These are phyloP conservation scores for Andrena cerasifolii DNA, from an alignment of 1,140 invertebrate species.

Conservation along the genomic window DNA sequence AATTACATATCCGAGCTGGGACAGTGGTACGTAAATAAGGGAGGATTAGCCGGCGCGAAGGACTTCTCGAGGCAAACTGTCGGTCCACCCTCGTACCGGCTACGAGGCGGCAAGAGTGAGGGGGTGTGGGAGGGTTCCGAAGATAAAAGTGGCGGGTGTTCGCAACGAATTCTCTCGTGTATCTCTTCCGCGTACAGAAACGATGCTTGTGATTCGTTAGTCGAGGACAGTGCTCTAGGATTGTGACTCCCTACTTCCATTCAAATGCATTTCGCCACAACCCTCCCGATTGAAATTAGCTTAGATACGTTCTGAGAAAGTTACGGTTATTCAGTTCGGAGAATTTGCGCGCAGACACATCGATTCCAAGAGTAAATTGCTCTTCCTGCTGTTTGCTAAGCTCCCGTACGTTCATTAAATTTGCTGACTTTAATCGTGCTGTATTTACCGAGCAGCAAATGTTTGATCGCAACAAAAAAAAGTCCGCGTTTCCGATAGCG, in stretches of 20 bases:
- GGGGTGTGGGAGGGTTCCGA: constrained; percentile 17
- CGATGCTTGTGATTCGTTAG: neutral
- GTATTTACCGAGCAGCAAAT: neutral
- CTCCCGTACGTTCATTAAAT: too few relatives aligned
- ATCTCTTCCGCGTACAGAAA: neutral
- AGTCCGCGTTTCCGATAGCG: neutral
- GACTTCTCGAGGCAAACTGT: neutral
- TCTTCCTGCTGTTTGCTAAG: too few relatives aligned
- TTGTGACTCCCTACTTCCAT: neutral
- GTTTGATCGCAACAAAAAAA: neutral
- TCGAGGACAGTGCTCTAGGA: neutral
- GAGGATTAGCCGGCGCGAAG: neutral
- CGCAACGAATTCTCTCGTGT: constrained; percentile 14
- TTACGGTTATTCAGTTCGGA: neutral
- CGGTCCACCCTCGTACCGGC: constrained; percentile 51
- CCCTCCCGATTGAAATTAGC: too few relatives aligned
- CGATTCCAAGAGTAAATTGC: too few relatives aligned
- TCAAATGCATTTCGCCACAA: neutral
- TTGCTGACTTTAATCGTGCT: neutral
- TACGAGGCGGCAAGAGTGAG: neutral
- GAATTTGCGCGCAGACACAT: neutral
- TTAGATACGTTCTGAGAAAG: neutral
- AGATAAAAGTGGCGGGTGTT: constrained; percentile 56
- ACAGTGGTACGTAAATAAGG: constrained; percentile 84
- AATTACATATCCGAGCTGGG: constrained; percentile 86